Conservation (phyloP, 2,797 vertebrate species). For the Lagocephalus sceleratus region DNA sequence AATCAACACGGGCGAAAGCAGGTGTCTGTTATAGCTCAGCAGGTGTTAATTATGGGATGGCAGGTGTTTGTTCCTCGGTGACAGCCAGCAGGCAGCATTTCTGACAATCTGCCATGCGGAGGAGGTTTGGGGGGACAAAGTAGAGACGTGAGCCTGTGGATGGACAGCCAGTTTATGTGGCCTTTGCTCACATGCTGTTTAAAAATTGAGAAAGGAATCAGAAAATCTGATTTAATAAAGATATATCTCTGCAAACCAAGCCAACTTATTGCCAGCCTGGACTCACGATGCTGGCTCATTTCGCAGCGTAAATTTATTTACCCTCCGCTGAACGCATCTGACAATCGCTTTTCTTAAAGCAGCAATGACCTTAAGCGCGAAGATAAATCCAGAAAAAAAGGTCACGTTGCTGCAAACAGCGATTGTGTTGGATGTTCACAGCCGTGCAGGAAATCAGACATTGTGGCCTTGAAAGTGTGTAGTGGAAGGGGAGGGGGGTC, state of each 20-base stretch:
- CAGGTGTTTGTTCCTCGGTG: conserved; percentile 49
- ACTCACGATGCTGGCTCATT: neutral
- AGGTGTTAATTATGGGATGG: conserved; percentile 52
- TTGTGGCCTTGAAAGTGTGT: neutral
- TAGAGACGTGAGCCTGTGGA: neutral
- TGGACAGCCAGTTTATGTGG: neutral
- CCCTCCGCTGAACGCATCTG: conserved; percentile 16
- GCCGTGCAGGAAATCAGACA: conserved; percentile 29
- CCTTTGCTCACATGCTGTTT: no score
- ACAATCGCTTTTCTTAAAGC: conserved; percentile 24
- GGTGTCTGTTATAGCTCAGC: conserved; percentile 48
- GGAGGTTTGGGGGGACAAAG: neutral
- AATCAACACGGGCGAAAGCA: conserved; percentile 43
- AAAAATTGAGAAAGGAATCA: no score
- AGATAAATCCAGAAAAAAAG: conserved; percentile 32
- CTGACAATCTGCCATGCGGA: conserved; percentile 36
- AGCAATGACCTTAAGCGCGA: conserved; percentile 39
- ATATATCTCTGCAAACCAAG: no score
- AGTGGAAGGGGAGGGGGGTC: neutral
- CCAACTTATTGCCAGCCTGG: no score
- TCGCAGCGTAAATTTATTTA: conserved; percentile 31
- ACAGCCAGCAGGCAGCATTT: conserved; percentile 29
- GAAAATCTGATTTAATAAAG: no score
- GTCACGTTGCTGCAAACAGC: conserved; percentile 44
- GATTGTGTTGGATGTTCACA: conserved; percentile 36